Evolutionary conservation across 1,140 invertebrate genomes (phyloP).

Genomic region (Muscidifurax raptorellus): DNA sequence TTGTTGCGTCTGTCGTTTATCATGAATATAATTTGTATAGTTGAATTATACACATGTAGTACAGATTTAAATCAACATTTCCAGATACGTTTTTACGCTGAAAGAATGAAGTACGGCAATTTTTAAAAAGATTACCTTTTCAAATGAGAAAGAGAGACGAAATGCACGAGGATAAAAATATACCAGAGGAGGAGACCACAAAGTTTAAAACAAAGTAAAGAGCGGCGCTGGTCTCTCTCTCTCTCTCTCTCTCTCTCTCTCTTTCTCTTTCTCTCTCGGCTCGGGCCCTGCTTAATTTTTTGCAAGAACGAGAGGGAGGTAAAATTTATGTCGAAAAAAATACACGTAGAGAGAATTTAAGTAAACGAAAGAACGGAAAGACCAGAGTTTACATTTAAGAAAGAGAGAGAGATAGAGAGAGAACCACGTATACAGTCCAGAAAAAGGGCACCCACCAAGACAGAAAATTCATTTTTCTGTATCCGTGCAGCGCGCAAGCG

Average conservation of each 20-base stretch:
- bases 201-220: slow-evolving; percentile 10
- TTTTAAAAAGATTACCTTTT: not conserved
- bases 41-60: not conserved
- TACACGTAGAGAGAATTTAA: not conserved
- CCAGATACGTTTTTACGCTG: slow-evolving; percentile 53
- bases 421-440: not conserved
- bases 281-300: not conserved
- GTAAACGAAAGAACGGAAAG: not conserved
- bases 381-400: not conserved
- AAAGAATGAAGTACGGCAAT: not conserved
- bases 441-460: slow-evolving; percentile 15
- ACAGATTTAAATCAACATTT: not conserved
- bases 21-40: not conserved
- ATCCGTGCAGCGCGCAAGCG: not conserved
- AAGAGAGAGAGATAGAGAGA: not conserved
- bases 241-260: too few relatives aligned
- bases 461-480: slow-evolving; percentile 37
- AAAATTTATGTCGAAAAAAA: slow-evolving; percentile 27
- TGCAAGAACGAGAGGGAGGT: not conserved
- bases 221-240: not conserved
- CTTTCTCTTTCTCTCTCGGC: too few relatives aligned
- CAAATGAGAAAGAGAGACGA: not conserved
- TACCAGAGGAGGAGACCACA: not conserved
- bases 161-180: not conserved
- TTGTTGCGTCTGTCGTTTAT: not conserved